Evolutionary conservation across 1,140 invertebrate genomes (phyloP).

Genomic region (Pseudachorutes palmiensis): DNA sequence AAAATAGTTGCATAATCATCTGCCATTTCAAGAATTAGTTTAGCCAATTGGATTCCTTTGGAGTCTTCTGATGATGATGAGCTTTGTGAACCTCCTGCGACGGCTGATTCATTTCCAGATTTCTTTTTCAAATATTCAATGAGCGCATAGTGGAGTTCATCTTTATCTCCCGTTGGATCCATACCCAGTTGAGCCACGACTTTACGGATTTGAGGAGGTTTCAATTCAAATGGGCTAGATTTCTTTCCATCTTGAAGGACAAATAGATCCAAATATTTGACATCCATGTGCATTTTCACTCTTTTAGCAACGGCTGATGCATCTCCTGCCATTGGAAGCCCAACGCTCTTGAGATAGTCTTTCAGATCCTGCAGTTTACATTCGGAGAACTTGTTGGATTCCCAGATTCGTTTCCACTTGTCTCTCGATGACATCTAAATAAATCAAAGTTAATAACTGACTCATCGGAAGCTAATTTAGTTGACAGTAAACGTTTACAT

Average conservation of each 20-base stretch:
- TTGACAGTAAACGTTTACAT: too few relatives aligned
- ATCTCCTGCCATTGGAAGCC: slow-evolving; percentile 19
- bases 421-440: background rate
- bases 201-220: slow-evolving; percentile 17
- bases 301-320: slow-evolving; percentile 8
- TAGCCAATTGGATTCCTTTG: slow-evolving; percentile 4
- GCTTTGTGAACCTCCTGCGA: background rate
- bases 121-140: slow-evolving; percentile 23
- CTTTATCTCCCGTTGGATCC: slow-evolving; percentile 23
- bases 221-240: slow-evolving; percentile 16
- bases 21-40: slow-evolving; percentile 23
- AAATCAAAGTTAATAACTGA: background rate
- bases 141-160: slow-evolving; percentile 14
- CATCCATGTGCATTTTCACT: slow-evolving; percentile 21
- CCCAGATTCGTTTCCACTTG: slow-evolving; percentile 10
- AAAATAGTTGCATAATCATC: slow-evolving; percentile 17
- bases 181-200: slow-evolving; percentile 22
- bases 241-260: slow-evolving; percentile 22
- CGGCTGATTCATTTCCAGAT: background rate
- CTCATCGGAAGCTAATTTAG: background rate
- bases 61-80: slow-evolving; percentile 1
- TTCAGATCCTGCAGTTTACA: slow-evolving; percentile 18
- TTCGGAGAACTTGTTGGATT: background rate
- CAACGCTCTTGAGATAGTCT: slow-evolving; percentile 11
- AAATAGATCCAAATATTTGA: slow-evolving; percentile 24